Base-by-base conservation (phyloP, 2,888 invertebrate genomes). In the Crocallis elinguaria region DNA sequence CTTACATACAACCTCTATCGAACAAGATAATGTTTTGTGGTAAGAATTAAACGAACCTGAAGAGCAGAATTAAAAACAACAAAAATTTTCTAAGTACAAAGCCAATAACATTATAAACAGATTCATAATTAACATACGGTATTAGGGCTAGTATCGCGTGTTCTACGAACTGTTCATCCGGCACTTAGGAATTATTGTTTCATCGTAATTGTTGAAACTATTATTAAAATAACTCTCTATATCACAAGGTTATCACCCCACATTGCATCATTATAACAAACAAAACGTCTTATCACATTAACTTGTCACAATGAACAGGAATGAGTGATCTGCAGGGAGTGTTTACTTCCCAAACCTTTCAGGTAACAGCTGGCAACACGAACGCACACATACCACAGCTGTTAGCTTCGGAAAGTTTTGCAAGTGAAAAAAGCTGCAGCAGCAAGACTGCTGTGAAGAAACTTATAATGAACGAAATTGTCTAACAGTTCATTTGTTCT, bases 201-300 rank as follows among this genome's bases (percentile, higher is more conserved):
- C n/a, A 73, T 70, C 69, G 73, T 65, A 64, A 69, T 62, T 71
- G 71, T 66, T 63, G 73, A 73, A 75, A 75, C 69, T 71, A 71
- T 66, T 67, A 68, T 59, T 29, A 48, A 19, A 69, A 67, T 68
- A 72, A 77, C 68, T 74, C 68, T 74, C 77, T 70, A 67, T 86
- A 86, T 84, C 88, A 86, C 86, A 86, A 86, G 84, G 84, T 82
- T 82, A 87, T 85, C 87, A 81, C 75, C 62, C 57, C 58, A 66
- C 63, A 67, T 66, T 49, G 39, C 60, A 66, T 60, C 61, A 68
- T 62, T 62, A 48, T 33, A 52, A 52, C 52, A 41, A 51, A 46
- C 42, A 42, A 36, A 25, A 57, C 37, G 62, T 62, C 57, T 60
- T 57, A 69, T 67, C 71, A 70, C 62, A 57, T 49, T 46, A 12